A percentile compares a stretch with the other conserved stretches of the same genome.
Conservation (phyloP, 1,140 invertebrate species). For the Halictus rubicundus region DNA sequence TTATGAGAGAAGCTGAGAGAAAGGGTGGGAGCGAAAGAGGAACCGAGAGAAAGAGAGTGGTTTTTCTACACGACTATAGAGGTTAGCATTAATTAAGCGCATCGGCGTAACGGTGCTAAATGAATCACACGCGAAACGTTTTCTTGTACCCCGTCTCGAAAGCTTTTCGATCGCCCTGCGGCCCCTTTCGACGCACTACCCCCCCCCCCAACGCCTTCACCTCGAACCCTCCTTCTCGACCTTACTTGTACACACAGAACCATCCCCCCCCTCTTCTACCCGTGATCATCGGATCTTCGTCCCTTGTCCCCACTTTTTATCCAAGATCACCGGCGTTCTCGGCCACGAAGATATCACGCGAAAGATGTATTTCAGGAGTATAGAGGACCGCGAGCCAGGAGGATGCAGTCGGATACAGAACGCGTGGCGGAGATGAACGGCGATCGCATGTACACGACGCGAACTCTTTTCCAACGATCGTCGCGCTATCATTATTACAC, state of each 20-base stretch:
- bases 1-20: conserved; percentile 22
- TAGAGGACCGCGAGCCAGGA: conserved; percentile 39
- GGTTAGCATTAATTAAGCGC: conserved; percentile 62
- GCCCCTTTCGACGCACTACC: conserved; percentile 1
- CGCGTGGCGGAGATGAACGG: conserved; percentile 59
- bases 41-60: conserved; percentile 53
- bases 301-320: too few species aligned
- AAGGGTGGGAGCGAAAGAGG: conserved; percentile 40
- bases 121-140: conserved; percentile 46
- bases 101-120: conserved; percentile 58
- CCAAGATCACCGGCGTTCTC: conserved; percentile 38
- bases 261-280: not conserved
- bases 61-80: conserved; percentile 67
- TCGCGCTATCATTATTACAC: conserved; percentile 74
- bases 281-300: not conserved
- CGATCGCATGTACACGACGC: conserved; percentile 43
- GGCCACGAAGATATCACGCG: conserved; percentile 40
- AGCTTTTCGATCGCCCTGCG: not conserved
- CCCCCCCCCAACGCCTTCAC: too few species aligned
- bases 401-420: conserved; percentile 26
- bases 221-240: too few species aligned
- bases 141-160: conserved; percentile 42
- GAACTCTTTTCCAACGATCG: conserved; percentile 62
- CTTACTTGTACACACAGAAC: not conserved
- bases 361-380: conserved; percentile 23